These are phyloP conservation scores for Callyntrura guangdongensis DNA, from an alignment of 2,888 invertebrate genomes.

Conservation along the genomic window DNA sequence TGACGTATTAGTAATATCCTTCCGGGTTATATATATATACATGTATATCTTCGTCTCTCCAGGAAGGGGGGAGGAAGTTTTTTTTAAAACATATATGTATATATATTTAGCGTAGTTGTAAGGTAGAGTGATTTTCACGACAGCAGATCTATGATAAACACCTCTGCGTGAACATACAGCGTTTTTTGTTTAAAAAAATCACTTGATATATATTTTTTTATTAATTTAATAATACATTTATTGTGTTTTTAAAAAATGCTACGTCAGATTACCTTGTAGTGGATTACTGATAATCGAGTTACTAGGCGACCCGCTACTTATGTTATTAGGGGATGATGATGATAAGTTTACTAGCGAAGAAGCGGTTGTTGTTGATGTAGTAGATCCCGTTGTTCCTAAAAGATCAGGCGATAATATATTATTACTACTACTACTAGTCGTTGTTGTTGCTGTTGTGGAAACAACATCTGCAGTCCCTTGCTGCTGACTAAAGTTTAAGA, in stretches of 20 bases:
- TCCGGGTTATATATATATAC: no score
- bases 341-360: conserved; percentile 7
- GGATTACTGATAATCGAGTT: conserved; percentile 80
- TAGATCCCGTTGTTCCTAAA: conserved; percentile 44
- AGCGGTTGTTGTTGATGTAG: no score
- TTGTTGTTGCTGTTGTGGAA: no score
- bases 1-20: no score
- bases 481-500: conserved; percentile 68
- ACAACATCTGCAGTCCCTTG: background rate
- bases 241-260: no score
- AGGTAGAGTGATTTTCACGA: conserved; percentile 71
- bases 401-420: conserved; percentile 66
- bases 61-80: no score
- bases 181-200: conserved; percentile 27
- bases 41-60: no score
- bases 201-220: background rate
- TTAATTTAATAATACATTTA: background rate
- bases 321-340: conserved; percentile 8
- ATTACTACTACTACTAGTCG: conserved; percentile 36
- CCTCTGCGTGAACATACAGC: conserved; percentile 55
- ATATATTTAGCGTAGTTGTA: background rate
- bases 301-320: conserved; percentile 57
- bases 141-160: conserved; percentile 80
- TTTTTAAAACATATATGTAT: no score
- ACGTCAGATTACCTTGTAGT: conserved; percentile 74